These are phyloP conservation scores for Drosophila bocqueti DNA, from an alignment of 1,140 invertebrate species.

Conservation along the genomic window DNA sequence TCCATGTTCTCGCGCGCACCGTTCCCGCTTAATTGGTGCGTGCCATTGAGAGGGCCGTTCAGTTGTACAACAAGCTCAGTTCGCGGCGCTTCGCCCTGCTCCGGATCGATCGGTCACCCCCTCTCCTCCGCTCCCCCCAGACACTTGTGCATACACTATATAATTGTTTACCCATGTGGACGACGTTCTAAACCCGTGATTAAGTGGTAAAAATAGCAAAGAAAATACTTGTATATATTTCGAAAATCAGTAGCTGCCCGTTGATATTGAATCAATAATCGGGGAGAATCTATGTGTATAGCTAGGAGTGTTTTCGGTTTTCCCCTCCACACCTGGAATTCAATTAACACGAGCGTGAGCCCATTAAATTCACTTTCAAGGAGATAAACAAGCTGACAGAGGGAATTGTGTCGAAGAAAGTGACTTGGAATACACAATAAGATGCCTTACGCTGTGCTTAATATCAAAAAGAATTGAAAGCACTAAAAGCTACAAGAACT, in stretches of 20 bases:
- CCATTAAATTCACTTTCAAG: conserved; percentile 11
- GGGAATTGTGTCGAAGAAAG: neutral
- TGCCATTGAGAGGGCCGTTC: conserved; percentile 36
- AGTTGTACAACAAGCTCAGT: conserved; percentile 54
- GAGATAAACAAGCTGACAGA: neutral
- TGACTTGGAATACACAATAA: neutral
- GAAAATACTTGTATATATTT: neutral
- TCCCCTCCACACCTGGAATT: conserved; percentile 6
- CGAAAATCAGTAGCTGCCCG: neutral
- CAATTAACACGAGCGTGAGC: conserved; percentile 1
- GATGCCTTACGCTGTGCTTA: neutral
- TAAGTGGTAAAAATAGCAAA: conserved; percentile 10
- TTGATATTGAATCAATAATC: conserved; percentile 3
- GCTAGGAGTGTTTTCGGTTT: neutral
- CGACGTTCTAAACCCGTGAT: conserved; percentile 8
- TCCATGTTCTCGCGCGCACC: conserved; percentile 16
- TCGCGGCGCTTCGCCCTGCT: conserved; percentile 43
- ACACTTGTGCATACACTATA: conserved; percentile 48
- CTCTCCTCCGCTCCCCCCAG: conserved; percentile 9
- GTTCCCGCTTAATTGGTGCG: conserved; percentile 68
- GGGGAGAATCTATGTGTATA: neutral
- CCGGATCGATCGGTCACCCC: conserved; percentile 5
- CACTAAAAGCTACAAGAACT: neutral
- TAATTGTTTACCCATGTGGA: conserved; percentile 45
- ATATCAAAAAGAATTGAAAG: neutral